phyloP scores from a whole-genome alignment of 2,113 vertebrate species.

The Pantherophis guttatus region DNA sequence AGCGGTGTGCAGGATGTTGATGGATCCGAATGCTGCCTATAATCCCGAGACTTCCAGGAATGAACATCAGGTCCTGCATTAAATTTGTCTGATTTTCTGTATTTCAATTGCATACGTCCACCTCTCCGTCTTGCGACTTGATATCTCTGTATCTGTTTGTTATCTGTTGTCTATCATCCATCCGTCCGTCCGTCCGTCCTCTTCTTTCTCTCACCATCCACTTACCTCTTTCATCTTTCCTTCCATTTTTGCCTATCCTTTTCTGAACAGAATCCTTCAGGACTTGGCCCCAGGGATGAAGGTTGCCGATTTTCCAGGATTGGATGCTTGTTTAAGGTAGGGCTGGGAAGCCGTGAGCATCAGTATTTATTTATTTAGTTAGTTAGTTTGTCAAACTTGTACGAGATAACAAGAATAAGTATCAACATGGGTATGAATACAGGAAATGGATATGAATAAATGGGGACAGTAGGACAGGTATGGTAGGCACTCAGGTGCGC shows the following conservation, averaged over 20 bases:
- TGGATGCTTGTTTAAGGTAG: constrained; percentile 78
- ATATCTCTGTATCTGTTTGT: background rate
- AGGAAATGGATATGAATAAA: too few relatives aligned
- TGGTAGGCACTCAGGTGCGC: too few relatives aligned
- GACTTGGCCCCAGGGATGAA: constrained; percentile 45
- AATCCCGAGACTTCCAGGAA: background rate
- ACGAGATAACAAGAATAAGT: too few relatives aligned
- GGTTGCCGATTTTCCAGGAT: constrained; percentile 71
- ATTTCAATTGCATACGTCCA: background rate
- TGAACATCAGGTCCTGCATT: background rate
- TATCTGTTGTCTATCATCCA: background rate
- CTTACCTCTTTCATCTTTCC: background rate
- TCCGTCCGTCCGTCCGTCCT: background rate
- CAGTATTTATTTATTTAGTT: too few relatives aligned
- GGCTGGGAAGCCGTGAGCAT: rapidly evolving
- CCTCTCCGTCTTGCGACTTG: background rate
- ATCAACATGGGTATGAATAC: too few relatives aligned
- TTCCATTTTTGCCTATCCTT: background rate
- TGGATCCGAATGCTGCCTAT: constrained; percentile 35
- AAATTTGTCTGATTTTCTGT: background rate
- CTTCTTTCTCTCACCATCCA: background rate
- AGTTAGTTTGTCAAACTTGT: too few relatives aligned
- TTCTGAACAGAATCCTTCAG: constrained; percentile 56
- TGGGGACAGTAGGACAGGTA: too few relatives aligned
- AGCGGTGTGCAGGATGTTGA: constrained; percentile 69